These are phyloP conservation scores for Thera britannica DNA, from an alignment of 2,888 invertebrate species.

Conservation along the genomic window DNA sequence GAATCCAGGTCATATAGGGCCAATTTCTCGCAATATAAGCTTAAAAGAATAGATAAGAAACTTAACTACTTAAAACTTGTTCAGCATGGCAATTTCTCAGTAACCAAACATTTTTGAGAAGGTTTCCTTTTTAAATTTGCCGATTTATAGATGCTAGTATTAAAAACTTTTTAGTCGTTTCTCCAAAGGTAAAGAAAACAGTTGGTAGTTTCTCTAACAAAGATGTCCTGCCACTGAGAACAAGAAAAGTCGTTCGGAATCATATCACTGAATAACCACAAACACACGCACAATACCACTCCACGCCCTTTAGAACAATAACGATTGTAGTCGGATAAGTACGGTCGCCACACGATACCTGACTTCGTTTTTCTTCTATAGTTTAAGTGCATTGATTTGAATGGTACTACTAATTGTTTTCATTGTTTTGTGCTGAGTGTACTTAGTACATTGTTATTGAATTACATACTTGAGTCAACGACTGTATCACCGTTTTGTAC, in stretches of 20 bases:
- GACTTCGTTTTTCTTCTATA: constrained; percentile 15
- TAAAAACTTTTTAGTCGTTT: too few species aligned
- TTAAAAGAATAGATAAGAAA: too few species aligned
- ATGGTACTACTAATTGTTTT: constrained; percentile 40
- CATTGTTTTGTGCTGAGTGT: constrained; percentile 30
- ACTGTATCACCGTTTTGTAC: constrained; percentile 5
- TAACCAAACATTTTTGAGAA: too few species aligned
- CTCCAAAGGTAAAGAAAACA: constrained; percentile 1
- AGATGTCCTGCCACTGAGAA: constrained; percentile 9
- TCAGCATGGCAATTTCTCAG: too few species aligned
- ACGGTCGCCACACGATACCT: constrained; percentile 40
- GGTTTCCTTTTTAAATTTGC: too few species aligned
- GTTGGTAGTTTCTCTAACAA: constrained; percentile 2
- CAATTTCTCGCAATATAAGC: too few species aligned
- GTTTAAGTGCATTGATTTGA: constrained; percentile 21
- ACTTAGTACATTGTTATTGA: constrained; percentile 27
- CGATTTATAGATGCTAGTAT: too few species aligned
- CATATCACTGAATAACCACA: constrained; percentile 18
- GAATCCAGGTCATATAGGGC: too few species aligned
- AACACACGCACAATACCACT: constrained; percentile 3
- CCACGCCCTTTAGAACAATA: constrained; percentile 24
- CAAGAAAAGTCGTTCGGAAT: constrained; percentile 16
- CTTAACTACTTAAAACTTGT: too few species aligned
- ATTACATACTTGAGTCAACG: constrained; percentile 21
- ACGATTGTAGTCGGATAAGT: constrained; percentile 18